Base-by-base conservation (phyloP, 2,888 invertebrate species). In the Willowsia nigromaculata region DNA sequence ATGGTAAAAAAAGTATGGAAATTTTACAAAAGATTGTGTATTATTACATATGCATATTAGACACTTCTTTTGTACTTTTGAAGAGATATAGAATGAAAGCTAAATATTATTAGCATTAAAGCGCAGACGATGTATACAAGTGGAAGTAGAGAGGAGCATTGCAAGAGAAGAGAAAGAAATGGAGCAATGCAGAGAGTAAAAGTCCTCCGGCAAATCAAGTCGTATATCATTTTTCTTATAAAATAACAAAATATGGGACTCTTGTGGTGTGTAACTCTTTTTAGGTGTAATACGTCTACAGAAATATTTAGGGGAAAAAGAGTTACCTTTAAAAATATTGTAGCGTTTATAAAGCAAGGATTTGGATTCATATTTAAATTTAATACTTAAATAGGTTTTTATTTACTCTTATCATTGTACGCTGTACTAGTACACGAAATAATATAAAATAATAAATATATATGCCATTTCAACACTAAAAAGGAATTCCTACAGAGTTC, bases 121-220 rank as follows among this genome's bases (percentile, higher is more conserved):
- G 22, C 18, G 68, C 7, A 59, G n/a, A n/a, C n/a, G n/a, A n/a
- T n/a, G n/a, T n/a, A n/a, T n/a, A n/a, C n/a, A n/a, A n/a, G 0
- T 43, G 11, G 5, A 43, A 43, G 33, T 43, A 56, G 47, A 59
- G 50, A 25, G 9, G 27, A 59, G 25, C 7, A 25, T n/a, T 59
- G 5, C 25, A 15, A 53, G 6, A 15, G 9, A 74, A 84, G 40
- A 15, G 11, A 76, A 85, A 59, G 53, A 30, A 71, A 84, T 68
- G 56, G 37, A 82, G 43, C 78, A 59, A 81, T 43, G 43, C 71
- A 71, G 25, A 71, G 25, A 43, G 68, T 27, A 18, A 33, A 18
- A n/a, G 65, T 65, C 82, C 65, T 65, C 82, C 13, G 82, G 82
- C 82, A 80, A 80, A 59, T 43, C 59, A 43, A 83, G 83, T 83